Base-by-base conservation (phyloP, 2,888 invertebrate genomes). In the Amphipoea lucens region DNA sequence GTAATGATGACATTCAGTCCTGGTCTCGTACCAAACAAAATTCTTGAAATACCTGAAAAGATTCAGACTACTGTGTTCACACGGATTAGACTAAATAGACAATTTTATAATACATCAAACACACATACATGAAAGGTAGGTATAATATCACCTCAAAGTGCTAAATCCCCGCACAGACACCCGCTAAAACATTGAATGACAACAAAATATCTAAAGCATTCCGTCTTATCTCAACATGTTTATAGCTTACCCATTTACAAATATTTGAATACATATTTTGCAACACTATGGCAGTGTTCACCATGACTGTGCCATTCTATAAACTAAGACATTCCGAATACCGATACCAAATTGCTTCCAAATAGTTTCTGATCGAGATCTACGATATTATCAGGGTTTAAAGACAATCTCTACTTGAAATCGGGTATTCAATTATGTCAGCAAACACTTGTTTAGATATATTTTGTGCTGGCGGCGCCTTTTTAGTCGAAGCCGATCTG, bases 341-440 rank as follows among this genome's bases (percentile, higher is more conserved):
- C 91, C 92, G 90, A 91, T 91, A 92, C 94, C 91, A 92, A 94
- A 95, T 94, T 93, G 93, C 92, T 91, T 92, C 92, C 92, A 93
- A 93, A 93, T 91, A 93, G 92, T 93, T 93, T 92, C 92, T 91
- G 91, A 94, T 94, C 92, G 89, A 90, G 91, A 92, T 92, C 91
- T 90, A 86, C 88, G 92, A 94, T 93, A 91, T 86, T 90, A 93
- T 93, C 92, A 88, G 89, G 90, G 89, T 88, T 91, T 89, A 91
- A 90, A 88, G 91, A 93, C 91, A 93, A 94, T 93, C 92, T 89
- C 85, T 87, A 90, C 84, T 84, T 82, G 79, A 83, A 89, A 92
- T 92, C 91, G 81, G 91, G 88, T 91, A 91, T 95, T 94, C 93
- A 93, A 93, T 93, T 92, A 94, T 92, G 90, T 91, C 89, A 90